Evolutionary conservation across 2,113 vertebrate genomes (phyloP).

Genomic region (Phycodurus eques): DNA sequence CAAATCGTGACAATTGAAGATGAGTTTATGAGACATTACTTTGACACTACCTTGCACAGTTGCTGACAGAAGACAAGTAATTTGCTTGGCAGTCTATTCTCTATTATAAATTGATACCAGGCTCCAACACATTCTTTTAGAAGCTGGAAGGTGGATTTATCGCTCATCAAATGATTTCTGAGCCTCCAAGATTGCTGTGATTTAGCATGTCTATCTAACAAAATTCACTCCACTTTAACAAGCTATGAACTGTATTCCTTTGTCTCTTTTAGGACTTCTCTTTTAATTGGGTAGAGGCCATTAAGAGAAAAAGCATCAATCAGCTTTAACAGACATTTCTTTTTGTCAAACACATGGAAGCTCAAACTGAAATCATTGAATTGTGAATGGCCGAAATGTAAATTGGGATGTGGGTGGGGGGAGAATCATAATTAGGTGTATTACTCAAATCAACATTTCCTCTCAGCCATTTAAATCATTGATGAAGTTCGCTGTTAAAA

Average conservation of each 20-base stretch:
- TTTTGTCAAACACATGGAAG: conserved; percentile 68
- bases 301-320: conserved; percentile 62
- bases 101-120: neutral
- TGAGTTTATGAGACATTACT: neutral
- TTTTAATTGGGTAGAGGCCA: conserved; percentile 52
- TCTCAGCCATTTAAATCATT: conserved; percentile 72
- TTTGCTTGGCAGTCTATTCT: conserved; percentile 8
- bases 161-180: conserved; percentile 27
- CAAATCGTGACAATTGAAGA: neutral
- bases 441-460: conserved; percentile 72
- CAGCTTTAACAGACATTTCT: conserved; percentile 52
- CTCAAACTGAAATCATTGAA: conserved; percentile 70
- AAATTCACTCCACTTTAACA: conserved; percentile 46
- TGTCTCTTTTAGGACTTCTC: conserved; percentile 58
- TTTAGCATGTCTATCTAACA: conserved; percentile 40
- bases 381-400: conserved; percentile 79
- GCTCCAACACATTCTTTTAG: neutral
- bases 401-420: conserved; percentile 54
- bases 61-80: conserved; percentile 5
- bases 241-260: conserved; percentile 41
- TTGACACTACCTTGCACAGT: neutral
- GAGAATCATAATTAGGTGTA: conserved; percentile 64
- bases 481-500: conserved; percentile 68
- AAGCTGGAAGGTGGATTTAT: conserved; percentile 26
- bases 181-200: conserved; percentile 28